Percentiles rank a stretch among this genome's conserved stretches.
phyloP scores from a whole-genome alignment of 2,888 invertebrate genomes.

The Andrena fulva region DNA sequence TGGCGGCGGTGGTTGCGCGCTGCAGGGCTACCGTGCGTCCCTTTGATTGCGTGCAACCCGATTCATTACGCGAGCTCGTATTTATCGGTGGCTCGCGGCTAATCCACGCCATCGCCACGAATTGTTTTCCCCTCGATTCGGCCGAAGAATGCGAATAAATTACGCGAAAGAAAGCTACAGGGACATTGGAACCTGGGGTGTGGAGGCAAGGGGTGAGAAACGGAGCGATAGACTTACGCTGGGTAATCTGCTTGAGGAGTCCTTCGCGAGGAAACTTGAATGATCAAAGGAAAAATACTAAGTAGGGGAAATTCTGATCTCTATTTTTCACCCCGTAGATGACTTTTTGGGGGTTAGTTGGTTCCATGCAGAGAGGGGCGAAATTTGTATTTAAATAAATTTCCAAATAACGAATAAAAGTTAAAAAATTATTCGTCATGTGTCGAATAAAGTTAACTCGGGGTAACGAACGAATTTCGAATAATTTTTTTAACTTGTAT shows the following conservation, averaged over 20 bases:
- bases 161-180: background rate
- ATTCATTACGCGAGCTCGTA: slow-evolving; percentile 52
- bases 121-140: slow-evolving; percentile 42
- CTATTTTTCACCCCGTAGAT: no score
- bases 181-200: background rate
- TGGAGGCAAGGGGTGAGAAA: background rate
- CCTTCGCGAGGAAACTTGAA: no score
- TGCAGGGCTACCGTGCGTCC: slow-evolving; percentile 56
- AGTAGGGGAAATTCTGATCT: no score
- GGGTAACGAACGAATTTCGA: no score
- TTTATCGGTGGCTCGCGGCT: slow-evolving; percentile 51
- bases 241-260: background rate
- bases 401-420: no score
- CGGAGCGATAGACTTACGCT: background rate
- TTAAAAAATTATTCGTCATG: no score
- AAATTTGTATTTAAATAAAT: no score
- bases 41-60: slow-evolving; percentile 55
- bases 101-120: slow-evolving; percentile 34
- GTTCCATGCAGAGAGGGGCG: no score
- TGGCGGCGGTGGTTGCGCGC: slow-evolving; percentile 59
- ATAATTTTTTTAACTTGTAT: no score
- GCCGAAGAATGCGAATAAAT: slow-evolving; percentile 13
- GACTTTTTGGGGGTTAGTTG: no score
- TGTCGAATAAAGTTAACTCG: no score
- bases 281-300: no score